Evolutionary conservation across 2,888 invertebrate species (phyloP), one percentile per base, ranked within the genome.

Genomic region (Drosophila fulvimacula): DNA sequence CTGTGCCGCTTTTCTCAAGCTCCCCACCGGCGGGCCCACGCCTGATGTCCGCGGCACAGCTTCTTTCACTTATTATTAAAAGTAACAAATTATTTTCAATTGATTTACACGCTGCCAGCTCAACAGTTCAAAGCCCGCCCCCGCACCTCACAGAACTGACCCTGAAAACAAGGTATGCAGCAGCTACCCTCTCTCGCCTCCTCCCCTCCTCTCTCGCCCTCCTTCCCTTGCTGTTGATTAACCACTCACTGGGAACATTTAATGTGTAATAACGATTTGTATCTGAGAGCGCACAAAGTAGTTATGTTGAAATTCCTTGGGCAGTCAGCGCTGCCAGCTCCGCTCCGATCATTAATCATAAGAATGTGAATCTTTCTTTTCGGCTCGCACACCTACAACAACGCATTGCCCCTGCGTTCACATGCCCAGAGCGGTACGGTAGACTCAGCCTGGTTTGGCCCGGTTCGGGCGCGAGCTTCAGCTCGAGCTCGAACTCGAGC

Each of bases 181-280:
- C 49, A 15, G 15, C 49, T 15, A 51, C 21, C 32, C 48, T 13
- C 24, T 5, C 4, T 7, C 36, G 9, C 13, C 39, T 36, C 27
- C 32, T 3, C n/a, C 30, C 13, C 19, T n/a, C 27, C 27, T 27
- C 27, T 27, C 36, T 17, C 34, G n/a, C 17, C 3, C 13, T 5
- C 13, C 41, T n/a, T 0, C 30, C 30, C 38, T 32, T 49, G 53
- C 76, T 84, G 89, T 87, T 87, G 87, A 89, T 87, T 87, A 89
- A 87, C 87, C 90, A 90, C 91, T 91, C 87, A 84, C 90, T 90
- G 90, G 80, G 89, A 91, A 88, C 89, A 90, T 90, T 91, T 91
- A 91, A 91, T 90, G 89, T 91, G 91, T 91, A 91, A 91, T 91
- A 91, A 90, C 91, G 91, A 91, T 91, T 91, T 91, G 91, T 91